Conservation (phyloP, 2,797 vertebrate species). For the Craterocephalus amniculus region DNA sequence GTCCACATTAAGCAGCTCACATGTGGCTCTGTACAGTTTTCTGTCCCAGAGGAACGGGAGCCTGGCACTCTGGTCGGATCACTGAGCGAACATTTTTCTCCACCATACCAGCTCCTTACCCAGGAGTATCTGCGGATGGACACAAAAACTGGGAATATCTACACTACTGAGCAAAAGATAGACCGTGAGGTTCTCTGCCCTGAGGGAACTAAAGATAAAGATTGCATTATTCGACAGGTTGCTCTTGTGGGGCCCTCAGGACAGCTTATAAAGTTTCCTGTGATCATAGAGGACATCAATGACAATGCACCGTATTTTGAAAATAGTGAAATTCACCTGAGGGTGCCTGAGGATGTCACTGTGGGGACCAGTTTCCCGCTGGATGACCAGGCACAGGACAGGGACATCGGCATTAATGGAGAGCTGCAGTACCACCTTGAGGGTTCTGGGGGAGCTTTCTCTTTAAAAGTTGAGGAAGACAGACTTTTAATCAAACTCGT, state of each 20-base stretch:
- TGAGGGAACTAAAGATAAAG: conserved; percentile 55
- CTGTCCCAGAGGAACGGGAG: conserved; percentile 74
- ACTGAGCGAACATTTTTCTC: conserved; percentile 65
- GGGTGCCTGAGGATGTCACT: conserved; percentile 76
- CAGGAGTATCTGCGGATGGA: conserved; percentile 75
- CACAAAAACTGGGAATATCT: conserved; percentile 75
- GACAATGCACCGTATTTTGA: conserved; percentile 84
- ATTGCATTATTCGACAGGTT: conserved; percentile 75
- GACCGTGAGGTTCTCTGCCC: conserved; percentile 83
- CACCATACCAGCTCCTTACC: conserved; percentile 78
- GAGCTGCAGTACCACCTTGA: conserved; percentile 75
- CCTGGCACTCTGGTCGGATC: conserved; percentile 74
- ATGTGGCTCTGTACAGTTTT: conserved; percentile 67
- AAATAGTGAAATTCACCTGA: conserved; percentile 73
- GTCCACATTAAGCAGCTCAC: conserved; percentile 68
- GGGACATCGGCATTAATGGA: conserved; percentile 74
- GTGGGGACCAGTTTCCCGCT: conserved; percentile 74
- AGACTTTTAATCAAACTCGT: conserved; percentile 62
- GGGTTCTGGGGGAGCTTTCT: conserved; percentile 70
- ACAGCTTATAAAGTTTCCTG: conserved; percentile 77
- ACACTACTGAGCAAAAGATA: conserved; percentile 75
- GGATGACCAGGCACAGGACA: conserved; percentile 79
- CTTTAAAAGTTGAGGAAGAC: conserved; percentile 61
- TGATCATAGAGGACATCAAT: conserved; percentile 84
- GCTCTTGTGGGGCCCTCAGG: conserved; percentile 73